Percentiles rank a stretch among this genome's conserved stretches.
phyloP scores from a whole-genome alignment of 2,888 invertebrate species.

The Epirrhoe tristata region DNA sequence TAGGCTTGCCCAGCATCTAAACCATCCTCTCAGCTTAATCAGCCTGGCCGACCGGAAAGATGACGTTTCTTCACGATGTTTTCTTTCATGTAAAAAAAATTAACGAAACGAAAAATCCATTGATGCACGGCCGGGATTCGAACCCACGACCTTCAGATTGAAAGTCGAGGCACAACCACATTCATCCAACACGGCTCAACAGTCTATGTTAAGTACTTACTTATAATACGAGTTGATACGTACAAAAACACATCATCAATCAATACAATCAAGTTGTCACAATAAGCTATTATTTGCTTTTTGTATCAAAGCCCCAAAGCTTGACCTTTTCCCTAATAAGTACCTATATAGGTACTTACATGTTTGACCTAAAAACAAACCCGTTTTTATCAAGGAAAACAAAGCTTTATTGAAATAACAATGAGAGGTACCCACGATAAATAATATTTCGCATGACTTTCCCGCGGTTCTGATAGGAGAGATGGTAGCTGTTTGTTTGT shows the following conservation, averaged over 20 bases:
- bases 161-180: too few relatives aligned
- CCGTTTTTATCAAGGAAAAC: not conserved
- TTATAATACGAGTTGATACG: not conserved
- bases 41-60: too few relatives aligned
- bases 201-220: too few relatives aligned
- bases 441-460: not conserved
- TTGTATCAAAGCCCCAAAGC: slow-evolving; percentile 7
- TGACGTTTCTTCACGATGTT: too few relatives aligned
- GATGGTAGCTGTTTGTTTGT: not conserved
- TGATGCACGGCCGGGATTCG: too few relatives aligned
- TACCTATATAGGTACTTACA: too few relatives aligned
- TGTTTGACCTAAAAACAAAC: not conserved
- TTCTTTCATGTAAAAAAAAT: too few relatives aligned
- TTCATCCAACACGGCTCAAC: too few relatives aligned
- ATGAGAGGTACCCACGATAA: not conserved
- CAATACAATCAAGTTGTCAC: not conserved
- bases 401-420: slow-evolving; percentile 3
- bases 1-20: too few relatives aligned
- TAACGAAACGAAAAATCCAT: too few relatives aligned
- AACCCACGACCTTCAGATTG: too few relatives aligned
- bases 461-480: not conserved
- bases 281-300: slow-evolving; percentile 14
- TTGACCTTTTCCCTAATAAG: not conserved
- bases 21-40: too few relatives aligned
- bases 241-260: not conserved